A percentile compares a stretch with the other conserved stretches of the same genome.
phyloP scores from a whole-genome alignment of 1,140 invertebrate genomes.

The Magallana ariakensis region DNA sequence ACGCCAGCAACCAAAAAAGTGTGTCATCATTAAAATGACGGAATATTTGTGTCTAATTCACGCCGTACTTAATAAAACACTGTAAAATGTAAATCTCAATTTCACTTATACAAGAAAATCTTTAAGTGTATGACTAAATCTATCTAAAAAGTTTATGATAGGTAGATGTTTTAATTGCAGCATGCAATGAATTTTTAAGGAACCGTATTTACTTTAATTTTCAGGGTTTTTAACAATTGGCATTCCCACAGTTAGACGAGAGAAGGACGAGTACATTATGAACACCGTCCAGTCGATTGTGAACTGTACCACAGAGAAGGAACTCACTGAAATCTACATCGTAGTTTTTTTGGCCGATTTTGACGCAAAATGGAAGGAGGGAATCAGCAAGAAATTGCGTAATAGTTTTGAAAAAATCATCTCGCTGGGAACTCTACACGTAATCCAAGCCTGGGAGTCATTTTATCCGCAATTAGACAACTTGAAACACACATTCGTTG shows the following conservation, averaged over 20 bases:
- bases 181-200: background rate
- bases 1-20: constrained; percentile 13
- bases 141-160: no score
- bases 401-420: constrained; percentile 55
- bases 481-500: constrained; percentile 73
- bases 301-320: constrained; percentile 50
- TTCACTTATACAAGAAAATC: no score
- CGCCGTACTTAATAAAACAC: no score
- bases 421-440: constrained; percentile 66
- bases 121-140: no score
- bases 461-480: constrained; percentile 72
- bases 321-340: constrained; percentile 61
- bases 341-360: constrained; percentile 66
- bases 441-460: constrained; percentile 67
- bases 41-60: no score
- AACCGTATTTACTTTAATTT: background rate
- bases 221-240: constrained; percentile 69
- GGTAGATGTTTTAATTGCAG: no score
- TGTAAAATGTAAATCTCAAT: no score
- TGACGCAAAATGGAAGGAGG: constrained; percentile 50
- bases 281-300: constrained; percentile 63
- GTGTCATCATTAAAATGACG: background rate
- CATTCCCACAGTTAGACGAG: constrained; percentile 67
- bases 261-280: constrained; percentile 59
- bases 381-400: constrained; percentile 46